Base-by-base conservation (phyloP, 2,888 invertebrate species). In the Slavum lentiscoides region DNA sequence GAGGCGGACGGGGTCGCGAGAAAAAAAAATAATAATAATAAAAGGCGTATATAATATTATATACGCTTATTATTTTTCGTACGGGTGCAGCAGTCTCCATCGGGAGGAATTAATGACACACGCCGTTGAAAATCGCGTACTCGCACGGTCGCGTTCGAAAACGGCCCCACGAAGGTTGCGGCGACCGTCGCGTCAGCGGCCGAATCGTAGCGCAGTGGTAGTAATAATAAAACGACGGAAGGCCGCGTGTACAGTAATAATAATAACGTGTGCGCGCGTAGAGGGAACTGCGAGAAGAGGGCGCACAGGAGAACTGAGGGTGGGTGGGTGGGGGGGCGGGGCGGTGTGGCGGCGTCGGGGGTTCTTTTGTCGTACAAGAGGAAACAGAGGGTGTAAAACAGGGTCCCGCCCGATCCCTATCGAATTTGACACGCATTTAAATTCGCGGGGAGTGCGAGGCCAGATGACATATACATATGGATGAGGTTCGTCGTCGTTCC, bases 111-210 rank as follows among this genome's bases (percentile, higher is more conserved):
- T 80, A 80, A 72, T 80, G 72, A 80, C 66, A 30, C 30, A 66
- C 49, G 49, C 80, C 58, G 72, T 80, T 80, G 80, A 66, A 80
- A 80, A 80, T 80, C 80, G 66, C 72, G 80, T 21, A 73, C 30
- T 30, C n/a, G 30, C 30, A 30, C 72, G 80, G 82, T 69, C 76
- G 68, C 81, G 61, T 81, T n/a, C 83, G 74, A 77, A 81, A 66
- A 80, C 83, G 82, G 83, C 83, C 4, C 30, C 84, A 84, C 84
- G 84, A 84, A 81, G 81, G 74, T n/a, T n/a, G 67, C 55, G 17
- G 43, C 37, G 69, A 49, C 67, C 69, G 80, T 49, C 55, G 2
- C 30, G 30, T 30, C 30, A 30, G 30, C 30, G 69, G 58, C n/a
- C 64, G 58, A 76, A 59, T 67, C 69, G 75, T 43, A 37, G 68